Percentiles rank a stretch among this genome's conserved stretches.
These are phyloP conservation scores for Nymphicus hollandicus DNA, from an alignment of 2,113 vertebrate genomes.

Conservation along the genomic window DNA sequence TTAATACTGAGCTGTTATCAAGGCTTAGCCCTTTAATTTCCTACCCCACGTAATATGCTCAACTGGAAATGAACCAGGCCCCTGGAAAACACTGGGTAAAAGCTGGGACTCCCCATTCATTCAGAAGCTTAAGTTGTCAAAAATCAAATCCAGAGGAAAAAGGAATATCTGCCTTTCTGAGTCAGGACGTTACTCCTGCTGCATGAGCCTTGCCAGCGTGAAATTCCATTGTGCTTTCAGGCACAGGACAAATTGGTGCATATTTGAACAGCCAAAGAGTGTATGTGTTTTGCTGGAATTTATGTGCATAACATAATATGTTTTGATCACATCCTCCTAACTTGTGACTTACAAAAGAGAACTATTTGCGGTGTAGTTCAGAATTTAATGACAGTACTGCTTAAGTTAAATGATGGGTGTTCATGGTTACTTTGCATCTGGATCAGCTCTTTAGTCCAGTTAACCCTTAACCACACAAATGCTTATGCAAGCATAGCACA, in stretches of 20 bases:
- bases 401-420: not conserved
- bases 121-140: not conserved
- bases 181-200: not conserved
- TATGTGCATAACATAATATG: not conserved
- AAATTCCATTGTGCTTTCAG: not conserved
- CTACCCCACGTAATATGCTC: not conserved
- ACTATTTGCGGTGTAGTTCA: not conserved
- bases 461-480: not conserved
- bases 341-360: not conserved
- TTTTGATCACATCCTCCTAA: not conserved
- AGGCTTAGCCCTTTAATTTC: not conserved
- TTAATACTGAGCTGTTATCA: not conserved
- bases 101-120: not conserved
- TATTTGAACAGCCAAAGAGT: not conserved
- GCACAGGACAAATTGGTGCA: not conserved
- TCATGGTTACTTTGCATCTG: not conserved
- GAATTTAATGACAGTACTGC: not conserved
- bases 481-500: not conserved
- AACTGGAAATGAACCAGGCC: not conserved
- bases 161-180: not conserved
- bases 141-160: not conserved
- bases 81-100: not conserved
- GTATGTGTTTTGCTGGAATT: not conserved
- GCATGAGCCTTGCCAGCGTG: not conserved
- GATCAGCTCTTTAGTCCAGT: not conserved